Evolutionary conservation across 1,140 invertebrate genomes (phyloP), one percentile per base, ranked within the genome.

Genomic region (Diabrotica undecimpunctata): DNA sequence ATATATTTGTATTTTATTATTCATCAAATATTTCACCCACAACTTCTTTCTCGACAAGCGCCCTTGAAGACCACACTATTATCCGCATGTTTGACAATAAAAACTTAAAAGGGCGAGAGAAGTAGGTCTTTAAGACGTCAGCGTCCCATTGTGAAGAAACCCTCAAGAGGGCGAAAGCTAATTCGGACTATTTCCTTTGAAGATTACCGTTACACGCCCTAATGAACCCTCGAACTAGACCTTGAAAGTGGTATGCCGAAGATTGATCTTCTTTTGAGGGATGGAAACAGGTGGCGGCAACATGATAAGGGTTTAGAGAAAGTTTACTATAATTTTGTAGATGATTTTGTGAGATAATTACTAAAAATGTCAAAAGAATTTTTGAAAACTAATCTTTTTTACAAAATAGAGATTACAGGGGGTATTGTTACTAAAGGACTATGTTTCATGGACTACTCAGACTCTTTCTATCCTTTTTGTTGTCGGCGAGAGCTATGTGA

Each of bases 151-250:
- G 41, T 46, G 41, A 46, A 46, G 41, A 46, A 46, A 46, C 41
- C 41, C 41, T 46, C 41, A 46, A 41, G 55, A 57, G 36, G 55
- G 55, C 36, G 36, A 38, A 54, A 54, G 53, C 41, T 46, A 46
- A 46, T 46, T 46, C 41, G 41, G 41, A 25, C 53, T 4, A 54
- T 54, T 57, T 38, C 55, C 36, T 57, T 57, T 36, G 55, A 57
- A 37, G 55, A 37, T 57, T 57, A 57, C 55, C 55, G 55, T 57
- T 57, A 57, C 55, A 57, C 55, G 55, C 55, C 55, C 55, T 57
- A 57, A 57, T 57, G 55, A 57, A 57, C 36, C 55, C 55, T 38
- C 10, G 37, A 57, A 57, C 55, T 37, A 57, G 55, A 37, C 55
- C 55, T 57, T 57, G 55, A 57, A 57, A 57, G 38, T 11, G 37